Evolutionary conservation across 2,888 invertebrate species (phyloP).

Genomic region (Dendrolimus houi): DNA sequence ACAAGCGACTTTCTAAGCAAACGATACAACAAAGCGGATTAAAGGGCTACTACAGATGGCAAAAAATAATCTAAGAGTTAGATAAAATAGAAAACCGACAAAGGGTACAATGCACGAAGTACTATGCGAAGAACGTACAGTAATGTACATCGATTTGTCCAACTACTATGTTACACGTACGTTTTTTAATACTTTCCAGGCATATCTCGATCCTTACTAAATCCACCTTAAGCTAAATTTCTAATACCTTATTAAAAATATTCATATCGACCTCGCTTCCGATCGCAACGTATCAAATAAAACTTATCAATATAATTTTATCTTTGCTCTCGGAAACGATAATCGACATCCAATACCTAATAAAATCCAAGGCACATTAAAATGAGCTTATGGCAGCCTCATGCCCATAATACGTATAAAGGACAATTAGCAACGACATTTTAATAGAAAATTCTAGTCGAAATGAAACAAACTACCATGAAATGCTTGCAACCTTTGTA

Average conservation of each 20-base stretch:
- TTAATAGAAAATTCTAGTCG: slow-evolving; percentile 29
- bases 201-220: slow-evolving; percentile 45
- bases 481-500: slow-evolving; percentile 57
- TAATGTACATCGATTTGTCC: slow-evolving; percentile 67
- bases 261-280: slow-evolving; percentile 12
- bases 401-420: slow-evolving; percentile 45
- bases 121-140: slow-evolving; percentile 70
- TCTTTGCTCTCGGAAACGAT: slow-evolving; percentile 18
- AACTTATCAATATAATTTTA: not conserved
- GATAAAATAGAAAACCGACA: slow-evolving; percentile 36
- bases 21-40: slow-evolving; percentile 25
- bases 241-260: slow-evolving; percentile 33
- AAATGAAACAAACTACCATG: slow-evolving; percentile 22
- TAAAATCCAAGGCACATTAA: slow-evolving; percentile 54
- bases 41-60: slow-evolving; percentile 31
- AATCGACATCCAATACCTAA: slow-evolving; percentile 23
- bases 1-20: slow-evolving; percentile 15
- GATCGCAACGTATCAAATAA: not conserved
- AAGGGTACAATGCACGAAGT: slow-evolving; percentile 66
- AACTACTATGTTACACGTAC: slow-evolving; percentile 61
- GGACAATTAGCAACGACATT: slow-evolving; percentile 36
- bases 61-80: slow-evolving; percentile 26
- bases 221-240: slow-evolving; percentile 60
- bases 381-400: slow-evolving; percentile 59
- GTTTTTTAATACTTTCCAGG: slow-evolving; percentile 70